These are phyloP conservation scores for Acleris cristana DNA, from an alignment of 2,888 invertebrate genomes.

Conservation along the genomic window DNA sequence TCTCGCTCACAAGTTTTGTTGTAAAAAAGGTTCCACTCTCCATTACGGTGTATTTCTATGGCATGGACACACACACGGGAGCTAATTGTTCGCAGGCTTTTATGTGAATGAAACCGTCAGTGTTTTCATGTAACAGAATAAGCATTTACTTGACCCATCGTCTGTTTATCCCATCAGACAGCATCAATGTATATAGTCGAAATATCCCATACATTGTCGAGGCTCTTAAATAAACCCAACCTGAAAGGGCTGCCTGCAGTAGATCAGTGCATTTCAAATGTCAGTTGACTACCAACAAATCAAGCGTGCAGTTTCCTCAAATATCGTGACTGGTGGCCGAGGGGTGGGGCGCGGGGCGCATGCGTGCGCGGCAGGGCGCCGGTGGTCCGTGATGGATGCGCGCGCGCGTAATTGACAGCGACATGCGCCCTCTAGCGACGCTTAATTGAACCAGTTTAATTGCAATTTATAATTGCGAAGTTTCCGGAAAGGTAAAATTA, in stretches of 20 bases:
- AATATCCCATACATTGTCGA: background rate
- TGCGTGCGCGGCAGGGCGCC: constrained; percentile 8
- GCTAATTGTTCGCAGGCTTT: no score
- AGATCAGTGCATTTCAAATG: constrained; percentile 32
- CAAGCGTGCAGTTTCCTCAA: constrained; percentile 30
- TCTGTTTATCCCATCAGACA: no score
- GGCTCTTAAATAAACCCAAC: background rate
- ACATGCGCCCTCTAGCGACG: constrained; percentile 30
- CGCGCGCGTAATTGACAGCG: constrained; percentile 39
- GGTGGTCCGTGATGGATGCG: constrained; percentile 32
- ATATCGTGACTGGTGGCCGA: constrained; percentile 29
- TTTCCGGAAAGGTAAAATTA: constrained; percentile 23
- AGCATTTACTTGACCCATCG: no score
- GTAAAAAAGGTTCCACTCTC: no score
- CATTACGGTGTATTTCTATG: no score
- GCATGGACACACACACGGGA: no score
- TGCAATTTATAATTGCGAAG: constrained; percentile 17
- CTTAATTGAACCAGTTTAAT: constrained; percentile 16
- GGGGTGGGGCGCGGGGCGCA: constrained; percentile 12
- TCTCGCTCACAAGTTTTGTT: no score
- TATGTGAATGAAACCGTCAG: no score
- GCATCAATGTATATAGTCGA: no score
- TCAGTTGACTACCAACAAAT: constrained; percentile 28
- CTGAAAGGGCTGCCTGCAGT: background rate
- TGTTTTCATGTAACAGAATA: no score